These are phyloP conservation scores for Stichodactyla mertensii DNA, from an alignment of 64 coral and sea anemone genomes.

Conservation along the genomic window DNA sequence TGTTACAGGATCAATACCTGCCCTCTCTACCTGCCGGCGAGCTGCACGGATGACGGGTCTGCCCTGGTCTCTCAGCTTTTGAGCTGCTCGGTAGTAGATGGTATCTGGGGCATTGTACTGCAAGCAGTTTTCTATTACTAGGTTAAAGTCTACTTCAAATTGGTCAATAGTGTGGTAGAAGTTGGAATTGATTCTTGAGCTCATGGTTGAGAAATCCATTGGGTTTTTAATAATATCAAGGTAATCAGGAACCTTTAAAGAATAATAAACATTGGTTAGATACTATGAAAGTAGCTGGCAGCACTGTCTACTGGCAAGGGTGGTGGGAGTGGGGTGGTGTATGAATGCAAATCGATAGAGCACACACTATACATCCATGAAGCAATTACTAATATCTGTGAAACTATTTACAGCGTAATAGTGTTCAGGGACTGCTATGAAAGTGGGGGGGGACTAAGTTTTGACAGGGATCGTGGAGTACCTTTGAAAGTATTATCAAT, in stretches of 20 bases:
- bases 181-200: slow-evolving; percentile 74
- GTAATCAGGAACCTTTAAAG: slow-evolving; percentile 78
- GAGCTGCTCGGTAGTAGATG: slow-evolving; percentile 87
- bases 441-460: no score
- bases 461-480: no score
- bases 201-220: slow-evolving; percentile 95
- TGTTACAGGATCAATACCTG: slow-evolving; percentile 92
- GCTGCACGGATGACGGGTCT: slow-evolving; percentile 81
- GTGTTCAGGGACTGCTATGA: no score
- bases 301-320: no score
- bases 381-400: no score
- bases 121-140: slow-evolving; percentile 78
- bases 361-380: no score
- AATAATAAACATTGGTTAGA: neutral
- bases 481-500: no score
- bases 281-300: neutral
- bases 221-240: slow-evolving; percentile 81
- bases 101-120: slow-evolving; percentile 93
- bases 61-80: slow-evolving; percentile 90
- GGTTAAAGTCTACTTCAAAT: slow-evolving; percentile 92
- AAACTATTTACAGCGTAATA: no score
- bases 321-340: no score
- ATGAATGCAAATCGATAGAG: no score
- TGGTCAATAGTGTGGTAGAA: slow-evolving; percentile 84
- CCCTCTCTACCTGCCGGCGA: slow-evolving; percentile 77